Evolutionary conservation across 2,113 vertebrate genomes (phyloP).

Genomic region (Crypturellus undulatus): DNA sequence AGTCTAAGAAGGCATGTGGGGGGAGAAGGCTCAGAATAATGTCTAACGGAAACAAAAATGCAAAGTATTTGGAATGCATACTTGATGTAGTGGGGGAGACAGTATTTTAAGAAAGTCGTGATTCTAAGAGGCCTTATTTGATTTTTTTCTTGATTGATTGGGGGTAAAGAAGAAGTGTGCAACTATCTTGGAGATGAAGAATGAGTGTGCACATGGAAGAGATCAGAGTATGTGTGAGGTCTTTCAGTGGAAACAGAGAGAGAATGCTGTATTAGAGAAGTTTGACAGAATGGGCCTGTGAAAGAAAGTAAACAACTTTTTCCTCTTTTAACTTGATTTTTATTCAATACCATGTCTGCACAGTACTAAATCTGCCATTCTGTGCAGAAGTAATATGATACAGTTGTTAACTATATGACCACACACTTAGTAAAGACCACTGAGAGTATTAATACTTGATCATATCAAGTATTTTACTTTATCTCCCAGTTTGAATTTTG

Average conservation of each 20-base stretch:
- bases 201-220: background rate
- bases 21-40: background rate
- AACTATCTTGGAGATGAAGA: background rate
- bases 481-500: constrained; percentile 39
- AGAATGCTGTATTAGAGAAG: background rate
- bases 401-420: background rate
- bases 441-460: constrained; percentile 12
- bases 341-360: background rate
- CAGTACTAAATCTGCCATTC: background rate
- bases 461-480: constrained; percentile 6
- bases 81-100: background rate
- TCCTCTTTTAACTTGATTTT: background rate
- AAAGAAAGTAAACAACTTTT: background rate
- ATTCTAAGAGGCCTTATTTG: background rate
- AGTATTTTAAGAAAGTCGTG: background rate
- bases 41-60: background rate
- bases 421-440: background rate
- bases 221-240: background rate
- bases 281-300: background rate
- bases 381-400: background rate
- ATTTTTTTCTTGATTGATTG: background rate
- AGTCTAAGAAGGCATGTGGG: rapidly evolving
- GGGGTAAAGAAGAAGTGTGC: background rate
- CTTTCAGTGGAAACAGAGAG: background rate
- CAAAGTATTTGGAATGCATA: background rate